Evolutionary conservation across 1,140 invertebrate species (phyloP), one percentile per base, ranked within the genome.

Genomic region (Parapsyche elsis): DNA sequence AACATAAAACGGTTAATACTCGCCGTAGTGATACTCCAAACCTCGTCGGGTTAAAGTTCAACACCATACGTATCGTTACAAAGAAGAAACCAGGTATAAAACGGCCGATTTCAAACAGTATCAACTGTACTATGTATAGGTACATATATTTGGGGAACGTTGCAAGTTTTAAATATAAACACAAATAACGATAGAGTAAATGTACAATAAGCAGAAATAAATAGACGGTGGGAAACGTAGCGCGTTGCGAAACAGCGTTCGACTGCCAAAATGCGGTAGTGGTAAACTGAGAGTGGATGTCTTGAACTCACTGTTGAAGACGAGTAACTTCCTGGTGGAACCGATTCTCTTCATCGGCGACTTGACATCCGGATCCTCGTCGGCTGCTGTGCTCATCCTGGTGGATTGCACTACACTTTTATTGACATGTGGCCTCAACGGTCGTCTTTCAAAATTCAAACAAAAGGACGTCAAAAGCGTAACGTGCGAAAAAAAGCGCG

Each of bases 301-400:
- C 14, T 7, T 21, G 21, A 26, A 93, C 93, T 94, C 88, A 94
- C 94, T 94, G 85, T 92, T 94, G 84, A 94, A 94, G 77, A 93
- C 91, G 16, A 94, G 90, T 77, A 94, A 89, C 87, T 95, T 95
- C 84, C 94, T 91, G 12, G 94, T 94, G 73, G 94, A 94, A 84
- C 94, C 94, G 78, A 95, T 90, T 59, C 93, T 88, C 87, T 93
- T 93, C 87, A 95, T 94, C 46, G 94, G 93, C 76, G 93, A 94
- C 84, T 93, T 93, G 77, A 91, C 85, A 85, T 91, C 91, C 79
- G 91, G 91, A 85, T 94, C 93, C 85, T 94, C 93, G 87, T 92
- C 92, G 91, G 92, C 92, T 2, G 78, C 71, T 7, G 80, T 19
- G 61, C 76, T 78, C 79, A 83, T 83, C 24, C 57, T 74, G 70